phyloP scores from a whole-genome alignment of 2,888 invertebrate genomes.

The Drosophila melanosoma region DNA sequence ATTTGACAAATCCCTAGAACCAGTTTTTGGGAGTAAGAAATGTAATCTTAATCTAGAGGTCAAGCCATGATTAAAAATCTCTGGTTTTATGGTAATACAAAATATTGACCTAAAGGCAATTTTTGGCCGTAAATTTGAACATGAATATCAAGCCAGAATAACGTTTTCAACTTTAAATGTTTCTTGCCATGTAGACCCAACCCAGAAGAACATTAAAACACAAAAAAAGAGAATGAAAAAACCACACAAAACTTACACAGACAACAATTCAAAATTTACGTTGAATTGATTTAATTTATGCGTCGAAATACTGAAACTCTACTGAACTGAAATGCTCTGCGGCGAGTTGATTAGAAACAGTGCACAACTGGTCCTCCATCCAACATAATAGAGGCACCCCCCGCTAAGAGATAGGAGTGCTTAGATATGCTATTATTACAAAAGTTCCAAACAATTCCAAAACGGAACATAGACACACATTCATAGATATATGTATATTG shows the following conservation, averaged over 20 bases:
- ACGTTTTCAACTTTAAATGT: not conserved
- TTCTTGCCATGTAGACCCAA: slow-evolving; percentile 18
- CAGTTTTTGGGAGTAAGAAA: too few species aligned
- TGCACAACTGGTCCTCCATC: slow-evolving; percentile 13
- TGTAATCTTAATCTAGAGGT: too few species aligned
- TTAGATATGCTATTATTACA: slow-evolving; percentile 42
- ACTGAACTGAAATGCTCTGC: slow-evolving; percentile 33
- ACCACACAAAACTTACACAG: slow-evolving; percentile 61
- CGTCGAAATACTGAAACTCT: slow-evolving; percentile 23
- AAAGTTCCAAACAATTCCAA: slow-evolving; percentile 36
- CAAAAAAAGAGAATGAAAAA: slow-evolving; percentile 24
- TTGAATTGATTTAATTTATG: slow-evolving; percentile 66
- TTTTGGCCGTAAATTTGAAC: not conserved
- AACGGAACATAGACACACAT: not conserved
- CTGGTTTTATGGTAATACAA: not conserved
- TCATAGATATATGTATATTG: not conserved
- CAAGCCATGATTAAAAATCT: too few species aligned
- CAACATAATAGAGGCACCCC: slow-evolving; percentile 5
- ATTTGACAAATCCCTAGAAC: too few species aligned
- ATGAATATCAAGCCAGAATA: not conserved
- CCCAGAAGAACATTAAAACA: slow-evolving; percentile 37
- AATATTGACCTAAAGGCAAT: not conserved
- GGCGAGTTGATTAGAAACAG: slow-evolving; percentile 54
- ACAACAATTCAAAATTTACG: slow-evolving; percentile 68
- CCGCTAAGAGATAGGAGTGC: slow-evolving; percentile 20